A percentile compares a stretch with the other conserved stretches of the same genome.
Evolutionary conservation across 2,113 vertebrate genomes (phyloP).

Genomic region (Emydocephalus ijimae): DNA sequence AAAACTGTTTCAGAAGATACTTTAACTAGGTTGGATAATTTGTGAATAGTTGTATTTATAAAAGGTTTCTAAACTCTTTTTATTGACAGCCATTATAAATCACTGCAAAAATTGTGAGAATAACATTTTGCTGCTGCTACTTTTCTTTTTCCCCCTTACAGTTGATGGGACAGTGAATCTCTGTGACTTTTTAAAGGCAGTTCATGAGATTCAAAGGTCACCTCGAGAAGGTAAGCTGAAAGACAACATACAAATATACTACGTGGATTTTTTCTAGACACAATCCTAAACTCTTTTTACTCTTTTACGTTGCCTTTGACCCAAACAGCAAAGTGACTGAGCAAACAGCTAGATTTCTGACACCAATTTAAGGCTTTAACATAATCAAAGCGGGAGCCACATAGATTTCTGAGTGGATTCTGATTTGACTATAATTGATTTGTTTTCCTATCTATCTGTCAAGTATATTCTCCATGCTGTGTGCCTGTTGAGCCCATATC

Average conservation of each 20-base stretch:
- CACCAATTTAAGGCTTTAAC: neutral
- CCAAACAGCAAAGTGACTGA: neutral
- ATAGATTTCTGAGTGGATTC: neutral
- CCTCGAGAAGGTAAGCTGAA: conserved; percentile 28
- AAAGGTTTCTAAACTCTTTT: neutral
- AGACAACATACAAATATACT: neutral
- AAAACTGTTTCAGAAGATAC: neutral
- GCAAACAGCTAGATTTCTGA: neutral
- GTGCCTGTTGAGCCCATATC: neutral
- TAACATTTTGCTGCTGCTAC: neutral
- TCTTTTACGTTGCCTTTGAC: neutral
- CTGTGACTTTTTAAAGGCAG: conserved; percentile 1
- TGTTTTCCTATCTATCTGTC: neutral
- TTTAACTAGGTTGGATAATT: neutral
- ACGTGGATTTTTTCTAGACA: neutral
- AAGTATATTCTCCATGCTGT: neutral
- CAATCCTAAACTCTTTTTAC: neutral
- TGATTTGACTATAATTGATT: neutral
- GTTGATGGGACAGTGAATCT: conserved; percentile 22
- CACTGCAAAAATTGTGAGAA: neutral
- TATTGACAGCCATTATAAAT: neutral
- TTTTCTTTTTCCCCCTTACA: neutral
- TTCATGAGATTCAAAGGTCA: conserved; percentile 19
- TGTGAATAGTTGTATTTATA: neutral
- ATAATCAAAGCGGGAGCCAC: neutral